These are phyloP conservation scores for Acinonyx jubatus DNA, from an alignment of 2,113 vertebrate genomes.

Conservation along the genomic window DNA sequence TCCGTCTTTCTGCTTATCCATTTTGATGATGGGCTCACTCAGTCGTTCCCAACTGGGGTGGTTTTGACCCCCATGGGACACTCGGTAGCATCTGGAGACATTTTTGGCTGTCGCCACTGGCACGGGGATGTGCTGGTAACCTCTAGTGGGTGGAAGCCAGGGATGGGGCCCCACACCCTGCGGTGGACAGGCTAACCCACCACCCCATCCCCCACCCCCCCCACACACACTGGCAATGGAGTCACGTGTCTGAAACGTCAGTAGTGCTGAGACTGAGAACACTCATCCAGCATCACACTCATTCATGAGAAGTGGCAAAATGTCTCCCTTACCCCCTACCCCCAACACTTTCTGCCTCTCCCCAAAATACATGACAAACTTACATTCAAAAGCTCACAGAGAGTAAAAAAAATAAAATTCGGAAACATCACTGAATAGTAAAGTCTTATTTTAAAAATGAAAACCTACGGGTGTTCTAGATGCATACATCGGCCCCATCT, in stretches of 20 bases:
- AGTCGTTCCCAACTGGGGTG: neutral
- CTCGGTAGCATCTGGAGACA: neutral
- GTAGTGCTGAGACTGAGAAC: accelerated
- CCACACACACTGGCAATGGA: neutral
- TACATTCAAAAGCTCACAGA: neutral
- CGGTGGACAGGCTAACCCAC: too few species aligned
- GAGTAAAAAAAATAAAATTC: neutral
- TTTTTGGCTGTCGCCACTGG: accelerated
- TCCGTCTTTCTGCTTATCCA: neutral
- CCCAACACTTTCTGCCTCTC: neutral
- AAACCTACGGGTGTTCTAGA: neutral
- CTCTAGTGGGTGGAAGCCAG: neutral
- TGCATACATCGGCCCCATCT: accelerated
- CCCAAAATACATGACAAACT: neutral
- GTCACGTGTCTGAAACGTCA: neutral
- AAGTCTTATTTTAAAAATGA: neutral
- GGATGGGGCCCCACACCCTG: neutral
- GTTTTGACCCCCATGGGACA: neutral
- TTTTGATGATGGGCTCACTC: neutral
- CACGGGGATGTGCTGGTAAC: neutral
- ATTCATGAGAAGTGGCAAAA: accelerated
- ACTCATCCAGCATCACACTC: accelerated
- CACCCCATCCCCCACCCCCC: too few species aligned
- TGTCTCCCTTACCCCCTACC: too few species aligned
- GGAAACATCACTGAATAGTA: neutral